Evolutionary conservation across 2,888 invertebrate genomes (phyloP), one percentile per base, ranked within the genome.

Genomic region (Polymixis lichenea): DNA sequence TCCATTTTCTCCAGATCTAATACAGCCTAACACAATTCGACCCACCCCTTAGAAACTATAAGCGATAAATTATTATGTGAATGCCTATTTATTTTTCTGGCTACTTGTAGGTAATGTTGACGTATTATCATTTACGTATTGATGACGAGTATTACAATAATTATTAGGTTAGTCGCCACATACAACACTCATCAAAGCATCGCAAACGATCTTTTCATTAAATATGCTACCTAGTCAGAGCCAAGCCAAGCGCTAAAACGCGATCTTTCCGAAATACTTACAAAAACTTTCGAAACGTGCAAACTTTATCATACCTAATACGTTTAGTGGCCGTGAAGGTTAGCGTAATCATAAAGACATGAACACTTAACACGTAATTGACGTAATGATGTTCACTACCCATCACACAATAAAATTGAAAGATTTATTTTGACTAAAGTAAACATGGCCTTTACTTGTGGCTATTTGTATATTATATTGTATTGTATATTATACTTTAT

Each of bases 251-350:
- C 51, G 17, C 43, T 19, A 22, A 43, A 53, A 25, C 11, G 9
- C n/a, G 15, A 51, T 73, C 32, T 61, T 46, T 43, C 25, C 13
- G 43, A 67, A 51, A 73, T 60, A n/a, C n/a, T n/a, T n/a, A 69
- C 43, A 13, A 22, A 60, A 67, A 25, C 32, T 28, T 74, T 69
- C 65, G 67, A 83, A 51, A 72, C 56, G 46, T 65, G 68, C 46
- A 46, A 74, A 56, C 19, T 70, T 75, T 58, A 51, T 75, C 43
- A 70, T 46, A 38, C 38, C 38, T 38, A 80, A 67, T 66, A 71
- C 80, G 77, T 78, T 86, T 84, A 73, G 61, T 74, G 46, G 28
- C 56, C 68, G 60, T 76, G 73, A 85, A 83, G 86, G 86, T 83
- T 86, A 79, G 77, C 75, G 70, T 69, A 76, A 84, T 83, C 64